Base-by-base conservation (phyloP, 2,888 invertebrate species). In the Melitaea athalia region DNA sequence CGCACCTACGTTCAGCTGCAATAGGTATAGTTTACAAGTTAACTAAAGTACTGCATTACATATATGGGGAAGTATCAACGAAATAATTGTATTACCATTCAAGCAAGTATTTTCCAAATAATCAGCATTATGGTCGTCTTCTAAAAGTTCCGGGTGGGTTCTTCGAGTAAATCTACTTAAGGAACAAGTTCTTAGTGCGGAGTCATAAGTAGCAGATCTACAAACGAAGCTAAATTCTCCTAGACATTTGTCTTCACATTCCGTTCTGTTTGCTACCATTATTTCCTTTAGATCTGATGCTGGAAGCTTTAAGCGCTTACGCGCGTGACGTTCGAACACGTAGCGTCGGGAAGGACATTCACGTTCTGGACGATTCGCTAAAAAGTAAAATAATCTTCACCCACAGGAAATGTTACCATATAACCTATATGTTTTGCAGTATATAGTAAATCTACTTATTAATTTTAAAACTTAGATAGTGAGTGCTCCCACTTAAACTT, bases 21-120 rank as follows among this genome's bases (percentile, higher is more conserved):
- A 81, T 61, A n/a, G n/a, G n/a, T n/a, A 72, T 45, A 72, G 38
- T 17, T 7, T 38, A 38, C 5, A 38, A 53, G 12, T 17, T 24
- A 52, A 42, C 33, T 15, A 15, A 42, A 52, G 17, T 65, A 24
- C 0, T 33, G 17, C 45, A 49, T 11, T 59, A 3, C 64, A 38
- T 60, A 52, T 24, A 52, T 31, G 52, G 12, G 69, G 10, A 7
- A 47, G 11, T 38, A 45, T n/a, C 1, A 31, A 38, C 33, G 6
- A 47, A 59, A 17, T 31, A 38, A 4, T 15, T 3, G n/a, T 49
- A 8, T 78, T 93, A 97, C 98, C 96, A 81, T 96, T 97, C 12
- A 98, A 89, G 84, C 98, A 98, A 60, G 97, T 97, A 81, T 98
- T 98, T 92, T 98, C 98, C 80, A 98, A 92, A 85, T 98, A 98